Conservation (phyloP, 1,140 invertebrate genomes). For the Drosophila mauritiana region DNA sequence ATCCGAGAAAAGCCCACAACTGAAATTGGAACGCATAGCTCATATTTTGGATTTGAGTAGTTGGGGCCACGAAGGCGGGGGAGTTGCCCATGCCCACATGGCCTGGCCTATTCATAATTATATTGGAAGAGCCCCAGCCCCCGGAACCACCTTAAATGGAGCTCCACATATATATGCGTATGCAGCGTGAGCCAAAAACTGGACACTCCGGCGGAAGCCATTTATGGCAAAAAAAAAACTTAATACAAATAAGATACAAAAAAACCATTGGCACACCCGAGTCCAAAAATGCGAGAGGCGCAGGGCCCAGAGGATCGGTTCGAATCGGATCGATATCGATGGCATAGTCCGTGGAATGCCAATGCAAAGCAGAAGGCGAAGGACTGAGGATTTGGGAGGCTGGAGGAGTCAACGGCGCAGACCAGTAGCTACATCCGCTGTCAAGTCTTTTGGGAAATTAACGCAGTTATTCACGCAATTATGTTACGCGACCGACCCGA, state of each 20-base stretch:
- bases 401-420: slow-evolving; percentile 30
- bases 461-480: slow-evolving; percentile 78
- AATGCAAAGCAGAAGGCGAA: slow-evolving; percentile 30
- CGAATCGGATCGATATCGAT: slow-evolving; percentile 5
- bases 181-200: slow-evolving; percentile 52
- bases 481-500: slow-evolving; percentile 32
- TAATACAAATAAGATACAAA: slow-evolving; percentile 5
- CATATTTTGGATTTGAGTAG: slow-evolving; percentile 31
- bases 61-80: slow-evolving; percentile 11
- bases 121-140: slow-evolving; percentile 27
- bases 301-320: slow-evolving; percentile 9
- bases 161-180: slow-evolving; percentile 35
- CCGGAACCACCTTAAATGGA: slow-evolving; percentile 59
- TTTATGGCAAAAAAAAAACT: slow-evolving; percentile 46
- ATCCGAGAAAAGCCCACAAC: slow-evolving; percentile 48
- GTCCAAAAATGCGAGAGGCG: slow-evolving; percentile 45
- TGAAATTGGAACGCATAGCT: slow-evolving; percentile 53
- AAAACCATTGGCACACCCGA: slow-evolving; percentile 55
- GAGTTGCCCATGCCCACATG: slow-evolving; percentile 30
- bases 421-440: slow-evolving; percentile 78
- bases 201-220: slow-evolving; percentile 41
- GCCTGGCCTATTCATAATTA: slow-evolving; percentile 59
- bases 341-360: slow-evolving; percentile 33
- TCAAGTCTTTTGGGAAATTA: slow-evolving; percentile 74
- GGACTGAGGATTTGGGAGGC: slow-evolving; percentile 1